Evolutionary conservation across 2,797 vertebrate genomes (phyloP).

Genomic region (Sparidentex hasta): DNA sequence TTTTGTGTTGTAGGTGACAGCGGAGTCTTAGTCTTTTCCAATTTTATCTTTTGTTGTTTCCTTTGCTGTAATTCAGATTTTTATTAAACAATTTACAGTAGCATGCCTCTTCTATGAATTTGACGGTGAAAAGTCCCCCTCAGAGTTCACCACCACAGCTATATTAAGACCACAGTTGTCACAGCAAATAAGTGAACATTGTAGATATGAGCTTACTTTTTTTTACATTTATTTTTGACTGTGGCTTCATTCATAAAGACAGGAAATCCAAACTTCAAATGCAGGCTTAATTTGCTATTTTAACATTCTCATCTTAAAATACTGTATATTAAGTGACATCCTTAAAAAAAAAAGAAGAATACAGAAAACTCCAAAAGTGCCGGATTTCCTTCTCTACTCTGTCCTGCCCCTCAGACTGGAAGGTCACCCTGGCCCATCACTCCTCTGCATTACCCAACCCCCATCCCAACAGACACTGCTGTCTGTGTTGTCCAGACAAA

Average conservation of each 20-base stretch:
- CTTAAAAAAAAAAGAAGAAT: neutral
- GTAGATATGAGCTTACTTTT: no score
- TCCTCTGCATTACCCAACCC: slow-evolving; percentile 40
- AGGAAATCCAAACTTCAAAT: neutral
- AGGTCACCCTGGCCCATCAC: slow-evolving; percentile 47
- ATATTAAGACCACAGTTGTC: slow-evolving; percentile 49
- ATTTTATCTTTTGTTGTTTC: slow-evolving; percentile 64
- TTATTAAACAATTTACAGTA: slow-evolving; percentile 68
- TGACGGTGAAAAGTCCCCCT: neutral
- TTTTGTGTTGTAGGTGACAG: neutral
- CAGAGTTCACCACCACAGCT: slow-evolving; percentile 5
- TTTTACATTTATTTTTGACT: neutral
- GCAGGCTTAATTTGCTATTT: neutral
- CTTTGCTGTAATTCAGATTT: slow-evolving; percentile 61
- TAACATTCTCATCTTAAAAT: neutral
- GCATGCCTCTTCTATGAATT: neutral
- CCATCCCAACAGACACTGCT: slow-evolving; percentile 19
- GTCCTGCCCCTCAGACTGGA: slow-evolving; percentile 20
- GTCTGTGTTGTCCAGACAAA: slow-evolving; percentile 73
- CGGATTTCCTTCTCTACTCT: neutral
- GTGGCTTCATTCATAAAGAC: neutral
- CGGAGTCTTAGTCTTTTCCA: slow-evolving; percentile 31
- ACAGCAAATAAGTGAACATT: slow-evolving; percentile 12
- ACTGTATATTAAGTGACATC: neutral
- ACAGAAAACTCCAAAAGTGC: neutral